These are phyloP conservation scores for Danio choprae DNA, from an alignment of 2,797 vertebrate species.

Conservation along the genomic window DNA sequence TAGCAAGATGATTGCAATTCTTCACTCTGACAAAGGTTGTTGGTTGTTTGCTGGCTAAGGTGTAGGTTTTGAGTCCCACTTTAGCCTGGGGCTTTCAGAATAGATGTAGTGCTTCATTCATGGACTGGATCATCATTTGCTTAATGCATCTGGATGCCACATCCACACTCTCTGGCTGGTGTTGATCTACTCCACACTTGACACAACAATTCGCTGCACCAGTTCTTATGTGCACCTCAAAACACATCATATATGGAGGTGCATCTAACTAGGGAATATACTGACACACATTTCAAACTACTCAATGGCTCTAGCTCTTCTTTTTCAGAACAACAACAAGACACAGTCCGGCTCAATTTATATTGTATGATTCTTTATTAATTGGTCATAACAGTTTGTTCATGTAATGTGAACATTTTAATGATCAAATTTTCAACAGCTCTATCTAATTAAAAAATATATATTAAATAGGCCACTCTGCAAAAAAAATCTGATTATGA, in stretches of 20 bases:
- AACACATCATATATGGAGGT: background rate
- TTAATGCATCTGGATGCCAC: background rate
- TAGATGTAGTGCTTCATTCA: background rate
- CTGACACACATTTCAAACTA: background rate
- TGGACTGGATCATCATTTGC: constrained; percentile 4
- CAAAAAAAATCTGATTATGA: background rate
- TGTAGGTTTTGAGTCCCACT: background rate
- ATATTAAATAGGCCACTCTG: background rate
- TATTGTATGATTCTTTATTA: background rate
- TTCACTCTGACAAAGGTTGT: background rate
- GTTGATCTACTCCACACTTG: background rate
- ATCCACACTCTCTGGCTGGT: background rate
- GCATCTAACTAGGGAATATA: background rate
- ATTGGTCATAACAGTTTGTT: background rate
- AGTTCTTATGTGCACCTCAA: background rate
- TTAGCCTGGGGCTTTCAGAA: constrained; percentile 11
- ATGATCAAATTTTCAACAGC: background rate
- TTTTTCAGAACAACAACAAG: background rate
- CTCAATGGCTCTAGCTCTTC: background rate
- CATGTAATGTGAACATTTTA: background rate
- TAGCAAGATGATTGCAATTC: background rate
- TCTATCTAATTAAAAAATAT: background rate
- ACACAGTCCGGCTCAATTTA: background rate
- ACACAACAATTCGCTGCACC: background rate
- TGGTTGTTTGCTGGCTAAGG: background rate